These are phyloP conservation scores for Brachyptera putata DNA, from an alignment of 2,888 invertebrate species.

Conservation along the genomic window DNA sequence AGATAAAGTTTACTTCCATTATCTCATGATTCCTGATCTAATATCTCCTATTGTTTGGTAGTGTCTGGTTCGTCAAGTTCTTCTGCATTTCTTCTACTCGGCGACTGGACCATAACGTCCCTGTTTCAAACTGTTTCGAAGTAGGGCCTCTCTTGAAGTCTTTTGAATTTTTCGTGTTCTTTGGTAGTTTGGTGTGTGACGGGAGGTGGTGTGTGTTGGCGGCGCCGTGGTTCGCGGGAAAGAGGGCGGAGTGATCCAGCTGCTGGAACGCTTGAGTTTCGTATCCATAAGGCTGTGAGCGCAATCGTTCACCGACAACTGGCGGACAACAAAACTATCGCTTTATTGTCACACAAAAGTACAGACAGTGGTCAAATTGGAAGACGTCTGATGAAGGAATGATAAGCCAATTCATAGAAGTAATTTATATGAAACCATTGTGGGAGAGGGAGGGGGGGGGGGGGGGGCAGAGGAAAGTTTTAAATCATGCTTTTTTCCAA, in stretches of 20 bases:
- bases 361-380: too few relatives aligned
- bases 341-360: too few relatives aligned
- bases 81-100: slow-evolving; percentile 15
- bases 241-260: slow-evolving; percentile 5
- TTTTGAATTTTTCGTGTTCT: slow-evolving; percentile 11
- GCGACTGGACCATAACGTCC: slow-evolving; percentile 4
- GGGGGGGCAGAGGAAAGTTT: too few relatives aligned
- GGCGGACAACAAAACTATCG: neutral
- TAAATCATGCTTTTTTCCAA: too few relatives aligned
- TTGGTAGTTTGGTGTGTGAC: neutral
- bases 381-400: too few relatives aligned
- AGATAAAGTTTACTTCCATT: neutral
- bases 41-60: neutral
- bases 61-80: slow-evolving; percentile 1
- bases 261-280: slow-evolving; percentile 11
- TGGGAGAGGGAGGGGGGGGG: too few relatives aligned
- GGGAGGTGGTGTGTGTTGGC: neutral
- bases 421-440: too few relatives aligned
- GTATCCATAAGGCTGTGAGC: slow-evolving; percentile 12
- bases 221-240: slow-evolving; percentile 1
- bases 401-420: too few relatives aligned
- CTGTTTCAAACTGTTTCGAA: too few relatives aligned
- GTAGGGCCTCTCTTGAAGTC: slow-evolving; percentile 1
- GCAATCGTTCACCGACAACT: neutral
- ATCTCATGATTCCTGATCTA: neutral